A percentile compares a stretch with the other conserved stretches of the same genome.
phyloP scores from a whole-genome alignment of 2,113 vertebrate species.

The Phalacrocorax pelagicus region DNA sequence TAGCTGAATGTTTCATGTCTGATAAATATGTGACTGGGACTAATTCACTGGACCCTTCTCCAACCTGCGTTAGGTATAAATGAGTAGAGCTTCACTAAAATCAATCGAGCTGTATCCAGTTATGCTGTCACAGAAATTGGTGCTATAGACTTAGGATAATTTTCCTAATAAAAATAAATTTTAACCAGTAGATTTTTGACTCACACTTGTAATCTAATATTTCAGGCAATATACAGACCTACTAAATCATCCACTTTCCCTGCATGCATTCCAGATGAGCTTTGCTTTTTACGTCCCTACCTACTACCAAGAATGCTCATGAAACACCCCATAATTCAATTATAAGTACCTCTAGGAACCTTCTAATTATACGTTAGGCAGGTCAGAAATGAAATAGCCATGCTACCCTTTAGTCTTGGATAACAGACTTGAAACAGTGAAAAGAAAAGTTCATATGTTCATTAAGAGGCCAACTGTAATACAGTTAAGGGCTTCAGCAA shows the following conservation, averaged over 20 bases:
- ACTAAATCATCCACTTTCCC: conserved; percentile 22
- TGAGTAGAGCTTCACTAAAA: conserved; percentile 50
- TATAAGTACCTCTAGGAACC: conserved; percentile 66
- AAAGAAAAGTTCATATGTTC: conserved; percentile 63
- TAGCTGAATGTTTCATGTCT: conserved; percentile 59
- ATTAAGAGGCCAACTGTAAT: conserved; percentile 48
- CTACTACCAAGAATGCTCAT: conserved; percentile 51
- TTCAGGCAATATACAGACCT: conserved; percentile 44
- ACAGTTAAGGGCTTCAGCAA: conserved; percentile 22
- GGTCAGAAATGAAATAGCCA: conserved; percentile 66
- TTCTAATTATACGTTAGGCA: conserved; percentile 66
- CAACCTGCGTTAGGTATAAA: conserved; percentile 42
- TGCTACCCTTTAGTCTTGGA: conserved; percentile 55
- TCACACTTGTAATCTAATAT: conserved; percentile 51
- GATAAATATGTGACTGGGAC: conserved; percentile 60
- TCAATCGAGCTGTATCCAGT: conserved; percentile 46
- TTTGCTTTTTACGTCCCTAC: conserved; percentile 47
- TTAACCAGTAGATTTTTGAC: conserved; percentile 48
- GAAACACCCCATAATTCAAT: conserved; percentile 68
- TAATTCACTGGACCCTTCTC: conserved; percentile 55
- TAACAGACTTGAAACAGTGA: conserved; percentile 57
- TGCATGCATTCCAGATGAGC: conserved; percentile 49
- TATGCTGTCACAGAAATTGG: conserved; percentile 51
- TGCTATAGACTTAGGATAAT: conserved; percentile 48
- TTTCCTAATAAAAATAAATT: conserved; percentile 70